A percentile compares a stretch with the other conserved stretches of the same genome.
These are phyloP conservation scores for Chalcosyrphus nemorum DNA, from an alignment of 2,888 invertebrate genomes.

Conservation along the genomic window DNA sequence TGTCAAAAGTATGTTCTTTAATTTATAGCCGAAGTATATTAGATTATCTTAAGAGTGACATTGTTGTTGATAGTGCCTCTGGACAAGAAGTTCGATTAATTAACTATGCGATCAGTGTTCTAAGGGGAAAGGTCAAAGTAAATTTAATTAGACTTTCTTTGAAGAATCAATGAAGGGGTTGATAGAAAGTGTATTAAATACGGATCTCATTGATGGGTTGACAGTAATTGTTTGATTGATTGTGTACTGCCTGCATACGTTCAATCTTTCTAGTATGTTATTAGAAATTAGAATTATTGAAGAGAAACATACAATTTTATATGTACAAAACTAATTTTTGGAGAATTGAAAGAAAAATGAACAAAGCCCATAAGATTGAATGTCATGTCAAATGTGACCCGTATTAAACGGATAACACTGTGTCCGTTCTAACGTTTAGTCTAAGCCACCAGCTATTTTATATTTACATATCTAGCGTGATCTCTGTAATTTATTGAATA, in stretches of 20 bases:
- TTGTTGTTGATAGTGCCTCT: background rate
- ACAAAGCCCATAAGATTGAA: too few relatives aligned
- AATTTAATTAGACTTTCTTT: slow-evolving; percentile 51
- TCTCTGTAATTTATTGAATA: background rate
- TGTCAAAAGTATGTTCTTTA: background rate
- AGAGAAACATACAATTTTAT: too few relatives aligned
- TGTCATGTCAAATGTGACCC: background rate
- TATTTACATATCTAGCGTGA: background rate
- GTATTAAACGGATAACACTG: background rate
- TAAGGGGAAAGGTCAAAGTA: slow-evolving; percentile 46
- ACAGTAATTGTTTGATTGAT: background rate
- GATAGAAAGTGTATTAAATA: background rate
- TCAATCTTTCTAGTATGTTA: too few relatives aligned
- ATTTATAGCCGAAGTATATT: background rate
- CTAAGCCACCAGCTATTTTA: background rate
- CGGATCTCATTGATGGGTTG: background rate
- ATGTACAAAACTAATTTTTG: too few relatives aligned
- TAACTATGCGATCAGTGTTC: slow-evolving; percentile 24
- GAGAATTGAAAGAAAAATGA: too few relatives aligned
- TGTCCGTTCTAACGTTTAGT: background rate
- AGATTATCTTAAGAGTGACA: background rate
- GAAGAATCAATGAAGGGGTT: slow-evolving; percentile 16
- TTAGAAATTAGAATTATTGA: too few relatives aligned
- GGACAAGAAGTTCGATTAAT: slow-evolving; percentile 11
- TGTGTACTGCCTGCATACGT: too few relatives aligned